Percentiles rank a stretch among this genome's conserved stretches.
Evolutionary conservation across 2,888 invertebrate genomes (phyloP).

Genomic region (Exocentrus adspersus): DNA sequence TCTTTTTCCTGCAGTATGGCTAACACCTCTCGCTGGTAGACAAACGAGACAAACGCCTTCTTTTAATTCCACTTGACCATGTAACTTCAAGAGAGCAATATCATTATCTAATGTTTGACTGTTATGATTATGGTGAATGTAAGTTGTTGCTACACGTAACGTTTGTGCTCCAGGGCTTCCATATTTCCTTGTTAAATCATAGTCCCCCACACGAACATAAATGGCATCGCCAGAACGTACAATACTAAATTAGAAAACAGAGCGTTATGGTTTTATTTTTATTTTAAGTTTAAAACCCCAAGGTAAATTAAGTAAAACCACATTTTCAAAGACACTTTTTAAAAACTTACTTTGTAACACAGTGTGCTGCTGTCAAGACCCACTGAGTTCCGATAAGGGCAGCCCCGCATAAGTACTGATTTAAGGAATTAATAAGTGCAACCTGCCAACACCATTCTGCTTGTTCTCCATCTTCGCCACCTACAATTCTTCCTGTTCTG

Average conservation of each 20-base stretch:
- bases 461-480: constrained; percentile 89
- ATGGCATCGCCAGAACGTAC: constrained; percentile 94
- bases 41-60: constrained; percentile 89
- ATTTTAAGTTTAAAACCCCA: no score
- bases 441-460: constrained; percentile 98
- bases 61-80: constrained; percentile 87
- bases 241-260: constrained; percentile 70
- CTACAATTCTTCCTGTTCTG: constrained; percentile 76
- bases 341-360: constrained; percentile 85
- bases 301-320: no score
- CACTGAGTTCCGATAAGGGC: constrained; percentile 94
- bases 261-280: not conserved
- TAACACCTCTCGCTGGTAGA: constrained; percentile 87
- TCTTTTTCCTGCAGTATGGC: constrained; percentile 88
- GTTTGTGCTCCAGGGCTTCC: constrained; percentile 94
- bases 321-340: no score
- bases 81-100: constrained; percentile 88
- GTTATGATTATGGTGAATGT: constrained; percentile 96
- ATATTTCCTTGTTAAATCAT: constrained; percentile 89
- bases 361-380: constrained; percentile 94
- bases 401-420: constrained; percentile 93
- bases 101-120: constrained; percentile 95
- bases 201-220: constrained; percentile 92
- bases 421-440: constrained; percentile 90
- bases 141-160: constrained; percentile 88